Evolutionary conservation across 1,140 invertebrate species (phyloP).

Genomic region (Drosophila rhopaloa): DNA sequence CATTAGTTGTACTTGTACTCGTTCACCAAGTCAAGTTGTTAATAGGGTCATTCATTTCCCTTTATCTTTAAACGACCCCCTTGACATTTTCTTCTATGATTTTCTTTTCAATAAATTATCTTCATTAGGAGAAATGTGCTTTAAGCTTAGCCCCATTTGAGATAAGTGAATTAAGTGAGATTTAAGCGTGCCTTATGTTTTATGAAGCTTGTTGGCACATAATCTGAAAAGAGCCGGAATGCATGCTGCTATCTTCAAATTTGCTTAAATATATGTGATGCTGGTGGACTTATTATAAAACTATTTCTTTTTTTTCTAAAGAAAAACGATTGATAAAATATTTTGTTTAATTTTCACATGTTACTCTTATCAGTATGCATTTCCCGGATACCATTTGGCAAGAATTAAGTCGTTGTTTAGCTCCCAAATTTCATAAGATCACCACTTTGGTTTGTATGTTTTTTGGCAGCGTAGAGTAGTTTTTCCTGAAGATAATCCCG

Average conservation of each 20-base stretch:
- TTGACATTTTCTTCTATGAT: not conserved
- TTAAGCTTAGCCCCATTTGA: not conserved
- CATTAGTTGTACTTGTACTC: too few species aligned
- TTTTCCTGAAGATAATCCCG: conserved; percentile 11
- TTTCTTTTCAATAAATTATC: not conserved
- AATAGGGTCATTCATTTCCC: conserved; percentile 2
- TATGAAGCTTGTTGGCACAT: not conserved
- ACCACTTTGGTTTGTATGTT: too few species aligned
- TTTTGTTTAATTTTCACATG: too few species aligned
- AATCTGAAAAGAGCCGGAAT: not conserved
- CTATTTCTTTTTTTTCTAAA: not conserved
- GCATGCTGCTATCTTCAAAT: not conserved
- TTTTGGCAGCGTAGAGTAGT: not conserved
- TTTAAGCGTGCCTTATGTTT: not conserved
- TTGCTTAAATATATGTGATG: not conserved
- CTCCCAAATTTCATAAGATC: too few species aligned
- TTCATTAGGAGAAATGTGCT: not conserved
- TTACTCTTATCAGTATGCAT: too few species aligned
- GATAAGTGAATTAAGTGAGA: conserved; percentile 1
- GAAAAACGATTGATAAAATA: not conserved
- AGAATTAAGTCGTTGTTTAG: not conserved
- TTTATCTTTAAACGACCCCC: not conserved
- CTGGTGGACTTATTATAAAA: not conserved
- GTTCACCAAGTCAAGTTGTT: not conserved
- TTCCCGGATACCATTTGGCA: not conserved